phyloP scores from a whole-genome alignment of 1,140 invertebrate genomes.

The Tribolium madens region DNA sequence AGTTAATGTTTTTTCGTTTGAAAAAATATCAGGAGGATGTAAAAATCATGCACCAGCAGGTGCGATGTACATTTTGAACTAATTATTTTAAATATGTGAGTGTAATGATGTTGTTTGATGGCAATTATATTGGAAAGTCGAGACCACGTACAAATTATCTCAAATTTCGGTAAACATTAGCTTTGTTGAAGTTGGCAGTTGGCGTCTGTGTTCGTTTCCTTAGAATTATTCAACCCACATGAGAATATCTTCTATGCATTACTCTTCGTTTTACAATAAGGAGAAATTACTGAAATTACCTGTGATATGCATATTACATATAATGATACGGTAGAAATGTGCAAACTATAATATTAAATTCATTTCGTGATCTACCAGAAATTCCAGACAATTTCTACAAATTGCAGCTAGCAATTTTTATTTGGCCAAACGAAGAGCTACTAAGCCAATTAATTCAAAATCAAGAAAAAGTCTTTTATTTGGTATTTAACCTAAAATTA shows the following conservation, averaged over 20 bases:
- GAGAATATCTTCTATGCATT: slow-evolving; percentile 8
- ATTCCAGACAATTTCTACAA: slow-evolving; percentile 33
- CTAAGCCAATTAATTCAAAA: background rate
- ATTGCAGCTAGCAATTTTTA: background rate
- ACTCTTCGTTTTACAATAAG: slow-evolving; percentile 32
- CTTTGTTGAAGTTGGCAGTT: slow-evolving; percentile 11
- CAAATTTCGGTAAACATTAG: slow-evolving; percentile 29
- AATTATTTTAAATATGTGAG: slow-evolving; percentile 25
- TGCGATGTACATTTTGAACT: slow-evolving; percentile 1
- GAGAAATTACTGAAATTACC: slow-evolving; percentile 37
- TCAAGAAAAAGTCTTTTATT: no score
- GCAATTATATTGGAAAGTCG: slow-evolving; percentile 17
- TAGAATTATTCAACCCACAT: slow-evolving; percentile 30
- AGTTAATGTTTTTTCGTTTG: no score
- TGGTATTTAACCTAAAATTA: no score
- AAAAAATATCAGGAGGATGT: background rate
- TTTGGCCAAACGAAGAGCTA: background rate
- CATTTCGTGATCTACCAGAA: slow-evolving; percentile 36
- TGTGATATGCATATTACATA: slow-evolving; percentile 30
- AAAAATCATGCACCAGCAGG: background rate
- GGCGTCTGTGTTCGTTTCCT: background rate
- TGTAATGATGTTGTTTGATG: slow-evolving; percentile 32
- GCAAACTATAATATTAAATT: slow-evolving; percentile 38
- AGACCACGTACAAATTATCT: slow-evolving; percentile 22
- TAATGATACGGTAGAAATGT: slow-evolving; percentile 36